phyloP scores from a whole-genome alignment of 2,113 vertebrate species.

The Campylorhamphus procurvoides region DNA sequence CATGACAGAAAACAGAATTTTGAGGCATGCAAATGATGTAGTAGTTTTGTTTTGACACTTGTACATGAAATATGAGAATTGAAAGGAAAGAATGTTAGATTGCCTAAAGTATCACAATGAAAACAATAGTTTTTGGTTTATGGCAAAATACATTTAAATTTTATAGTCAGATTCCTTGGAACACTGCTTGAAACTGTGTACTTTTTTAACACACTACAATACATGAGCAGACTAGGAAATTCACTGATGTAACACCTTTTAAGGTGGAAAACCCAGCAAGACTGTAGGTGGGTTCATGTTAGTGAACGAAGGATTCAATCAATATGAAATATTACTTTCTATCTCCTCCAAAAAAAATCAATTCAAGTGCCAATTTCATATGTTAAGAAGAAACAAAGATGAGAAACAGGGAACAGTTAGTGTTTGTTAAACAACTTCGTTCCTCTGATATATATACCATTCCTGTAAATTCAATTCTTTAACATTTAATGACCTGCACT shows the following conservation, averaged over 20 bases:
- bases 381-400: background rate
- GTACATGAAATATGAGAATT: conserved; percentile 15
- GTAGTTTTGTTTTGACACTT: background rate
- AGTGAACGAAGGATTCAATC: background rate
- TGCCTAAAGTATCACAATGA: conserved; percentile 45
- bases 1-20: conserved; percentile 1
- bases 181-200: background rate
- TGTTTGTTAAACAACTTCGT: background rate
- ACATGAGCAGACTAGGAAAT: background rate
- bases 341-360: background rate
- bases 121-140: conserved; percentile 22
- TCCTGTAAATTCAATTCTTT: background rate
- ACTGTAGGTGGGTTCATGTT: background rate
- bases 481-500: background rate
- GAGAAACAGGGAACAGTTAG: background rate
- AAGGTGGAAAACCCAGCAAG: background rate
- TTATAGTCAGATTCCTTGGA: conserved; percentile 7
- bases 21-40: background rate
- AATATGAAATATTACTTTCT: background rate
- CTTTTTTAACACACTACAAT: background rate
- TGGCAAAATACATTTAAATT: conserved; percentile 55
- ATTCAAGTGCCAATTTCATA: background rate
- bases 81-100: conserved; percentile 30
- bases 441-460: background rate
- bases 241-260: background rate